phyloP scores from a whole-genome alignment of 2,797 vertebrate genomes.

The Aphelocoma californica region DNA sequence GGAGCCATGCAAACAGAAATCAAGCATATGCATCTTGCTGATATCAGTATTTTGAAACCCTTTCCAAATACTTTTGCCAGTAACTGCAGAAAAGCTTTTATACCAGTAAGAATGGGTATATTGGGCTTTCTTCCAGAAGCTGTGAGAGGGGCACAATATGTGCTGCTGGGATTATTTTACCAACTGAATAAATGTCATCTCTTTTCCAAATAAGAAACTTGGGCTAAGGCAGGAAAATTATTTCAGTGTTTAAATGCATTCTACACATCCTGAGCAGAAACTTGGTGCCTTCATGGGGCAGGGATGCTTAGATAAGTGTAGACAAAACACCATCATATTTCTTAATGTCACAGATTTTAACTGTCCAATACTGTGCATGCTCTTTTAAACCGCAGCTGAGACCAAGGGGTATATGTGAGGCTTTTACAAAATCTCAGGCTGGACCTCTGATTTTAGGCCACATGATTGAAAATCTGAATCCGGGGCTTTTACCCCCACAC shows the following conservation, averaged over 20 bases:
- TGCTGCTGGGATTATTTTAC: conserved; percentile 19
- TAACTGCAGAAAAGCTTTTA: conserved; percentile 16
- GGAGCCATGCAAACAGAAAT: not conserved
- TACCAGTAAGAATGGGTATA: not conserved
- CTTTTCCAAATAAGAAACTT: conserved; percentile 24
- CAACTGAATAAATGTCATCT: conserved; percentile 36
- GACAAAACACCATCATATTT: not conserved
- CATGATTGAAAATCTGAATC: not conserved
- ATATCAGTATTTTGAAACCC: not conserved
- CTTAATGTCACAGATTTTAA: not conserved
- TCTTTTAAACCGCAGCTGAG: not conserved
- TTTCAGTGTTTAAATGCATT: not conserved
- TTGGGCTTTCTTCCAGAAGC: conserved; percentile 29
- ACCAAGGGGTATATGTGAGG: not conserved
- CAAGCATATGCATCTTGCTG: not conserved
- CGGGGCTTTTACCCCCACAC: not conserved
- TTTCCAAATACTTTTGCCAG: not conserved
- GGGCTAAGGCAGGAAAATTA: not conserved
- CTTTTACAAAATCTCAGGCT: not conserved
- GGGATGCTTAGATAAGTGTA: not conserved
- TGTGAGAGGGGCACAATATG: not conserved
- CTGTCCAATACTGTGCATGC: not conserved
- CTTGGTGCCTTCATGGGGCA: not conserved
- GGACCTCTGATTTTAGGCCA: not conserved
- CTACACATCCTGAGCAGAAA: not conserved